Base-by-base conservation (phyloP, 2,797 vertebrate species). In the Lerista edwardsae region DNA sequence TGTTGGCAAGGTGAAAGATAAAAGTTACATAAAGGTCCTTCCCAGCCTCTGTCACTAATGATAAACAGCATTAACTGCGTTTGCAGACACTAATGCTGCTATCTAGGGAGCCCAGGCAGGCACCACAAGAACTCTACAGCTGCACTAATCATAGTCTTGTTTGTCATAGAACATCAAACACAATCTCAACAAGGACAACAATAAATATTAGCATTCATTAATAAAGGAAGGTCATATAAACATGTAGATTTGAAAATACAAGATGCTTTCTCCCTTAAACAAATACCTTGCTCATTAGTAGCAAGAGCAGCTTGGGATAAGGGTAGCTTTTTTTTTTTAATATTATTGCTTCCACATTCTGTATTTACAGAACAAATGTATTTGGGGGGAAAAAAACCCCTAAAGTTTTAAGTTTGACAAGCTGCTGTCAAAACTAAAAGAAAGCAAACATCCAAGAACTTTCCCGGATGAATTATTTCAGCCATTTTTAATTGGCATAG, bases 31-130 rank as follows among this genome's bases (percentile, higher is more conserved):
- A 81, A 95, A 94, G 93, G 94, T 95, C 93, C 91, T 91, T 95
- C 84, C 91, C 93, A 95, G 93, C 85, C 94, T 97, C 95, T 97
- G 97, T 95, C 95, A 94, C 94, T 97, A 96, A 97, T 97, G 97
- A 97, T 96, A 97, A 98, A 97, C 94, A 96, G 94, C 94, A 97
- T 97, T 97, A 97, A 95, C 95, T 95, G 92, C 94, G 96, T 96
- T 93, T 96, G 91, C 94, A 96, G 95, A 94, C 92, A 89, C 94
- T 97, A 96, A 96, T 96, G 95, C 95, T 93, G 90, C 96, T 96
- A 97, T 97, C 97, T 96, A 93, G 95, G 92, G 95, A 97, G 91
- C 93, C 88, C 97, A 97, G 96, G 94, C 95, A 96, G 94, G 92
- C 93, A 96, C 96, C 92, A 95, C 90, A 95, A 97, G 94, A 96